These are phyloP conservation scores for Erythrolamprus reginae DNA, from an alignment of 2,113 vertebrate genomes.

Conservation along the genomic window DNA sequence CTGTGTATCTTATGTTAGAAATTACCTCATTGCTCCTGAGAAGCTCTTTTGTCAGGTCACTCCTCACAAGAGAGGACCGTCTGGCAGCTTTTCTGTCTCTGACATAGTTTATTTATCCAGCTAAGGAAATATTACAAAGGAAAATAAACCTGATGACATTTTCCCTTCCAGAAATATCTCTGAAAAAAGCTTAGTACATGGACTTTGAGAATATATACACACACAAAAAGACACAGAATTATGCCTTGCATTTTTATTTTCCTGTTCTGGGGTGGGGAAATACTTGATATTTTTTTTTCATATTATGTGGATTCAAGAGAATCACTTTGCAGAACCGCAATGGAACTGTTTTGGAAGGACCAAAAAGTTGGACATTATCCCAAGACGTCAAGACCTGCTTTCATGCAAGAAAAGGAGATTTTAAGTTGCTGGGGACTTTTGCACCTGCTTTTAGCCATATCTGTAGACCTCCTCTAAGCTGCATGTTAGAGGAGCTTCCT, in stretches of 20 bases:
- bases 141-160: not conserved
- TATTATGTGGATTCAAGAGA: not conserved
- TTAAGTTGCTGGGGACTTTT: not conserved
- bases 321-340: not conserved
- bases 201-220: not conserved
- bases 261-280: not conserved
- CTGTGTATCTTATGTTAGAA: not conserved
- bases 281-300: not conserved
- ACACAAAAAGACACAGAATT: not conserved
- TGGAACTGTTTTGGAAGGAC: not conserved
- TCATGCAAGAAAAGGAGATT: not conserved
- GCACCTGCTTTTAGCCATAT: not conserved
- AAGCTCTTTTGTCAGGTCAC: not conserved
- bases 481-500: not conserved
- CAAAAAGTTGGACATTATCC: not conserved
- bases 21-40: not conserved
- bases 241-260: accelerated
- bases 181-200: not conserved
- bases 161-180: not conserved
- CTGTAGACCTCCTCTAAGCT: not conserved
- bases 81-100: not conserved
- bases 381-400: not conserved
- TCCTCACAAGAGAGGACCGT: not conserved
- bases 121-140: not conserved
- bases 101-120: not conserved